These are phyloP conservation scores for Thymelicus acteon DNA, from an alignment of 2,888 invertebrate species.

Conservation along the genomic window DNA sequence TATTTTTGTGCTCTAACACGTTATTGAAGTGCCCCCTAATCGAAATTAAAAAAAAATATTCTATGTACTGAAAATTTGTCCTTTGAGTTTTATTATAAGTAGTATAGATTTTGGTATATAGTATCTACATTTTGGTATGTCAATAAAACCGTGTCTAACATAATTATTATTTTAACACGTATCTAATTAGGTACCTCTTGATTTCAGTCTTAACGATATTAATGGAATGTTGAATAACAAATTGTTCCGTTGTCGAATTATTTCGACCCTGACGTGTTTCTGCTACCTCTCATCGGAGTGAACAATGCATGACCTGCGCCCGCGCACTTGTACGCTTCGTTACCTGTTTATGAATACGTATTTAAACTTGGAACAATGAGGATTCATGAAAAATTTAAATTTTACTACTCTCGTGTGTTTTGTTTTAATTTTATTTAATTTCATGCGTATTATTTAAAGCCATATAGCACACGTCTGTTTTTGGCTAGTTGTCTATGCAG, in stretches of 20 bases:
- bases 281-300: constrained; percentile 52
- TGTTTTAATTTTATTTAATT: neutral
- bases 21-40: too few species aligned
- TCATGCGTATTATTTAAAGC: neutral
- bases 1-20: too few species aligned
- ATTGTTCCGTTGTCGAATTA: constrained; percentile 23
- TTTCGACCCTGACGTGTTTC: constrained; percentile 34
- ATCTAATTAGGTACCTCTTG: neutral
- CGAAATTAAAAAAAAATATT: too few species aligned
- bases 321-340: constrained; percentile 61
- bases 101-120: too few species aligned
- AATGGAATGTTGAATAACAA: constrained; percentile 31
- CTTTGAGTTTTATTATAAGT: too few species aligned
- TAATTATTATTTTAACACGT: neutral
- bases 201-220: constrained; percentile 13
- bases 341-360: constrained; percentile 51
- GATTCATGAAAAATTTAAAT: constrained; percentile 27
- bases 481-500: too few species aligned
- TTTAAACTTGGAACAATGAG: constrained; percentile 34
- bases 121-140: neutral
- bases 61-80: too few species aligned
- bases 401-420: neutral
- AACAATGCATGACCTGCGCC: constrained; percentile 68
- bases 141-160: neutral
- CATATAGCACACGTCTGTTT: too few species aligned